These are phyloP conservation scores for Meandrina meandrites DNA, from an alignment of 92 coral and sea anemone species.

Conservation along the genomic window DNA sequence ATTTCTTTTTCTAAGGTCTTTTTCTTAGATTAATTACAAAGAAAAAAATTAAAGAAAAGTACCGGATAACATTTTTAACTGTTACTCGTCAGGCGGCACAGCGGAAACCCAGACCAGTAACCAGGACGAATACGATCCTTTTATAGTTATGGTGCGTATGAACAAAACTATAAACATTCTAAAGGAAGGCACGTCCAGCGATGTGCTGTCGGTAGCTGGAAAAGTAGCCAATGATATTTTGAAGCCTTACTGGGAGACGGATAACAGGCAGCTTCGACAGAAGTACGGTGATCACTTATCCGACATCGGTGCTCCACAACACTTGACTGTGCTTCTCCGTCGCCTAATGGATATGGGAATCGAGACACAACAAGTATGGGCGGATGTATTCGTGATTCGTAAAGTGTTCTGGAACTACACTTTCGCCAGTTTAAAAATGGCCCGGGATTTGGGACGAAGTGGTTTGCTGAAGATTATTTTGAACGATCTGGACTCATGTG, in stretches of 20 bases:
- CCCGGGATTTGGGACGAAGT: conserved; percentile 58
- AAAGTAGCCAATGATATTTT: conserved; percentile 53
- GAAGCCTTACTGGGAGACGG: conserved; percentile 57
- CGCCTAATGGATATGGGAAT: conserved; percentile 62
- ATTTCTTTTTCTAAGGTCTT: no score
- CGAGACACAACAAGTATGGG: conserved; percentile 54
- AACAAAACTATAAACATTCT: conserved; percentile 54
- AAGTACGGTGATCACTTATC: conserved; percentile 79
- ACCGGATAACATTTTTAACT: background rate
- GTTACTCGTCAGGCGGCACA: conserved; percentile 48
- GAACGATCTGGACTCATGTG: conserved; percentile 58
- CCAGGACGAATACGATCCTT: conserved; percentile 39
- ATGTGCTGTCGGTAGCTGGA: conserved; percentile 12
- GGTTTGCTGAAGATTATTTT: conserved; percentile 56
- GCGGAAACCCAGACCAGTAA: conserved; percentile 77
- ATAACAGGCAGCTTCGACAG: conserved; percentile 49
- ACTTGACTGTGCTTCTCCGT: conserved; percentile 50
- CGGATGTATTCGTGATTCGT: conserved; percentile 55
- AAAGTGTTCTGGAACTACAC: conserved; percentile 67
- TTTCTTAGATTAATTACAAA: no score
- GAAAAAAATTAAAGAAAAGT: no score
- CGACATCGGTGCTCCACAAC: conserved; percentile 65
- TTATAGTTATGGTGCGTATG: conserved; percentile 70
- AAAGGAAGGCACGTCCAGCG: conserved; percentile 22
- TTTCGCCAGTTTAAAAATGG: conserved; percentile 70